Evolutionary conservation across 1,140 invertebrate genomes (phyloP), one percentile per base, ranked within the genome.

Genomic region (Trialeurodes vaporariorum): DNA sequence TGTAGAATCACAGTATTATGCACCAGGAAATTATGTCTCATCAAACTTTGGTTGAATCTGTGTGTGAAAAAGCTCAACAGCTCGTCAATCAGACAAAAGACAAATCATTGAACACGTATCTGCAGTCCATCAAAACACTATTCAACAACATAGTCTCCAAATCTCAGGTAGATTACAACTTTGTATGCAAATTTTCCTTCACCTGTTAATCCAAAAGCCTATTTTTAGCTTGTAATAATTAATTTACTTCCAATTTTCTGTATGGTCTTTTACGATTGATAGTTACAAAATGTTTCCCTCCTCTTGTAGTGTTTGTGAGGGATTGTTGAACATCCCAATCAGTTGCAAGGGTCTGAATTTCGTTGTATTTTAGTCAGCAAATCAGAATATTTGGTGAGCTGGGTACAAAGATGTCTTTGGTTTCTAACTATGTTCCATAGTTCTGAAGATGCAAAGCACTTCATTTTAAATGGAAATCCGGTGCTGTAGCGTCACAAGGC

Each of bases 21-120:
- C 93, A 97, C 75, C 93, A 97, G 78, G 94, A 97, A 79, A 96
- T 98, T 62, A 87, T 92, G 79, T 92, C 91, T 0, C 93, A 96
- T 80, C 91, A 94, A 76, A 84, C 87, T 63, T 77, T 96, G 0
- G 89, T 98, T 0, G 92, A 96, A 75, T 87, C 88, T 67, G 91
- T 98, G 23, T 93, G 91, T 76, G 92, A 95, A 67, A 95, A 94
- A 78, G 94, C 94, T 12, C 89, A 93, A 73, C 85, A 91, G 62
- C 79, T 98, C 25, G 89, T 94, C 11, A 88, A 94, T 76, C 88
- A 94, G 79, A 94, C 92, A 2, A 88, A 93, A 75, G 92, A 95
- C 73, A 88, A 86, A 59, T 89, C 90, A 1, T 76, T 96, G 61
- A 90, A 93, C 76, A 84, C 90, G 2, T 94, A 93, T 76, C 78